A percentile compares a stretch with the other conserved stretches of the same genome.
phyloP scores from a whole-genome alignment of 2,113 vertebrate species.

The Pangasianodon hypophthalmus region DNA sequence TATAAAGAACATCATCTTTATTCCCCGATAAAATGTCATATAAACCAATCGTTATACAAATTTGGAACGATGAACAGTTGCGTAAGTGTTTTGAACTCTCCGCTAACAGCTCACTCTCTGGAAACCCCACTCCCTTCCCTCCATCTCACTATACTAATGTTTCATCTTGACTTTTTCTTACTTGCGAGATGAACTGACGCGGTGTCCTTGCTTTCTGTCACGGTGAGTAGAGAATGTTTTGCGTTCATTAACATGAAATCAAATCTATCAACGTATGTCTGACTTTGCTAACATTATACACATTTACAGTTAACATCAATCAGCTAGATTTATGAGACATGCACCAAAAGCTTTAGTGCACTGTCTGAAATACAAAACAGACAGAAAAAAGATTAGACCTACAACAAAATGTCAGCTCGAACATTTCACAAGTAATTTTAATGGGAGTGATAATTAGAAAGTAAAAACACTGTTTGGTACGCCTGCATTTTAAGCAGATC shows the following conservation, averaged over 20 bases:
- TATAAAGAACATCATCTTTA: background rate
- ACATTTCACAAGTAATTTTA: background rate
- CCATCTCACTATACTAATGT: background rate
- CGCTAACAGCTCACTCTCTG: background rate
- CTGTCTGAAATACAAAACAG: background rate
- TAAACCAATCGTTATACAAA: background rate
- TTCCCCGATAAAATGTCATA: background rate
- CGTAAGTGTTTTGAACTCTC: background rate
- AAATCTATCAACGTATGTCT: background rate
- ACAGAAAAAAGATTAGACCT: background rate
- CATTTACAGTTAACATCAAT: background rate
- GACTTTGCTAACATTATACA: background rate
- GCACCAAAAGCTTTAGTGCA: background rate
- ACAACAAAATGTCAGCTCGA: background rate
- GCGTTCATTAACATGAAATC: background rate
- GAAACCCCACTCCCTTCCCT: background rate
- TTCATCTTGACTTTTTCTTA: background rate
- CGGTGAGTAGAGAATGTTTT: background rate
- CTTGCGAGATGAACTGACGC: background rate
- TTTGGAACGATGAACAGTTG: background rate
- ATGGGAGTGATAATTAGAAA: background rate
- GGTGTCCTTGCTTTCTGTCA: too few relatives aligned
- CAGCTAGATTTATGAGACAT: background rate
- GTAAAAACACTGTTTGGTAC: background rate
- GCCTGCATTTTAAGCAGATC: background rate